Evolutionary conservation across 2,797 vertebrate species (phyloP), one percentile per base, ranked within the genome.

Genomic region (Amblyopsis hoosieri): DNA sequence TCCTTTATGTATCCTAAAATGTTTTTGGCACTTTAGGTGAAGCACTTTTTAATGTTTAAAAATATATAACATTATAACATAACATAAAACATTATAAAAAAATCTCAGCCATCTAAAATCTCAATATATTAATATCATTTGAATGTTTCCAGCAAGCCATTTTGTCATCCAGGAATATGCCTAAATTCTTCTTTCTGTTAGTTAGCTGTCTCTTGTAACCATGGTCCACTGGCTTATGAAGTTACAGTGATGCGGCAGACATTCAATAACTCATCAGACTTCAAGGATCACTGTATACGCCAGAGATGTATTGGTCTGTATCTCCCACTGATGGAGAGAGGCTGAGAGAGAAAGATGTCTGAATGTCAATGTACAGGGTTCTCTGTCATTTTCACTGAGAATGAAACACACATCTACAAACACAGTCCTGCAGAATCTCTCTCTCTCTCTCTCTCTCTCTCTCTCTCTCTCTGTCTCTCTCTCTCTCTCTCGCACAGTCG

Each of bases 221-320:
- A 12, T 48, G 12, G n/a, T 58, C 67, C 62, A 3, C 61, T 49
- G 31, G 33, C 54, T 52, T 69, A 60, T 72, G 53, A 68, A 76
- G 72, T 69, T 67, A 64, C 47, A 52, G 59, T 11, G 0, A 19
- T 14, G 45, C 54, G 37, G 62, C 42, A 17, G 61, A 46, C 47
- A 56, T 74, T 76, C 74, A 69, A 77, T 83, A 73, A 77, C 72
- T 77, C 52, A 64, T 54, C 57, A 63, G 49, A 62, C 64, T 74
- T 73, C 2, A 57, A 74, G 66, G 67, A 62, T 13, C 23, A 11
- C 31, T 12, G 12, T n/a, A 74, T 51, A 47, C 10, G 3, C 57
- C 4, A 37, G 57, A 75, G 69, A 80, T 82, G 72, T 80, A 83
- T 80, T 61, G 69, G 68, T 82, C 62, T 74, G 70, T 58, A 62